Evolutionary conservation across 2,113 vertebrate species (phyloP).

Genomic region (Phrynocephalus versicolor): DNA sequence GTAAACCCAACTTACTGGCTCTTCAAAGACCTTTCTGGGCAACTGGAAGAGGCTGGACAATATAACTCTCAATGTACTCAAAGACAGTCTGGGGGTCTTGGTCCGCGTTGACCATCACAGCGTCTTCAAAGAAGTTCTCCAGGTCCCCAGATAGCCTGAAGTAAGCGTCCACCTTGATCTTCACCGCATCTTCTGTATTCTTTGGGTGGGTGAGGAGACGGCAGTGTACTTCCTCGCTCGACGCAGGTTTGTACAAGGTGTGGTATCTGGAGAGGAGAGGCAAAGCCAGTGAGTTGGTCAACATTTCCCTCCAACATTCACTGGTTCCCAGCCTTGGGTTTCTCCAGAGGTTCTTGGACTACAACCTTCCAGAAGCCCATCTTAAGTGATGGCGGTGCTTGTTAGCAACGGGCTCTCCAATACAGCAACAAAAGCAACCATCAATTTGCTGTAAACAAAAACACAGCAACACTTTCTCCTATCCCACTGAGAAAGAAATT

Average conservation of each 20-base stretch:
- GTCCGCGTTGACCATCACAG: conserved; percentile 81
- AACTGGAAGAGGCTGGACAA: conserved; percentile 76
- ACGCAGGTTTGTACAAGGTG: conserved; percentile 79
- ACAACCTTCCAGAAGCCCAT: no score
- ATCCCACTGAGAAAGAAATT: no score
- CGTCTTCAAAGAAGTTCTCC: conserved; percentile 76
- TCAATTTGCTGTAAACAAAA: no score
- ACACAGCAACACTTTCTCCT: no score
- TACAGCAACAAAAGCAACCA: no score
- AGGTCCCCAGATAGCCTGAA: conserved; percentile 60
- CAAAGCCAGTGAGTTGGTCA: not conserved
- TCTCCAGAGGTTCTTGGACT: no score
- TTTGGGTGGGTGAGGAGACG: conserved; percentile 80
- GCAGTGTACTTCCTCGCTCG: conserved; percentile 73
- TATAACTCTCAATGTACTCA: conserved; percentile 85
- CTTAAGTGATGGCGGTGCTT: no score
- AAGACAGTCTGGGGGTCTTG: conserved; percentile 86
- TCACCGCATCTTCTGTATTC: conserved; percentile 72
- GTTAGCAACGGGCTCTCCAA: no score
- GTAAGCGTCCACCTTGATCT: conserved; percentile 64
- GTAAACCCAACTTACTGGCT: not conserved
- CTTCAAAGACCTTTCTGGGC: not conserved
- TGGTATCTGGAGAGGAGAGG: conserved; percentile 80
- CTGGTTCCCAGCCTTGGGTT: no score
- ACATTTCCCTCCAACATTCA: not conserved